phyloP scores from a whole-genome alignment of 2,113 vertebrate species.

The Rhea pennata region DNA sequence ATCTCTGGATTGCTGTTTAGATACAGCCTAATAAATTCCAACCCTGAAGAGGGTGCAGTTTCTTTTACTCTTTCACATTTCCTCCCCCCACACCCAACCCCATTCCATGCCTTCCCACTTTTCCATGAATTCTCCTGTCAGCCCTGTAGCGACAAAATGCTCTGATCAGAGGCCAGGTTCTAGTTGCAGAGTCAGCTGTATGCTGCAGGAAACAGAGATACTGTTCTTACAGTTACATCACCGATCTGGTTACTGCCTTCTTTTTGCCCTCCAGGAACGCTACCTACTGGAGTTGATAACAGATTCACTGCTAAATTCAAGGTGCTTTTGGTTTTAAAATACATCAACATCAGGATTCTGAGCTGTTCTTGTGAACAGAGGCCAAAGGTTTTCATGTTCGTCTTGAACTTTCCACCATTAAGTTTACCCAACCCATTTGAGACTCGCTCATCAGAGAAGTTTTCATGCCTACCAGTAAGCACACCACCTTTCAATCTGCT shows the following conservation, averaged over 20 bases:
- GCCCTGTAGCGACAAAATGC: neutral
- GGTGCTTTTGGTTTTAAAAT: neutral
- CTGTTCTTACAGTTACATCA: neutral
- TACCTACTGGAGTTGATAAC: neutral
- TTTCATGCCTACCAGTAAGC: neutral
- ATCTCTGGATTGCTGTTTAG: neutral
- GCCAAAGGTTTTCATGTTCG: neutral
- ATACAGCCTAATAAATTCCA: neutral
- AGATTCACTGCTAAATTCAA: neutral
- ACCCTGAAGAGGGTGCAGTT: neutral
- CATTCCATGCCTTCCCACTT: neutral
- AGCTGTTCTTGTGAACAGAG: neutral
- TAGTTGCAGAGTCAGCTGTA: neutral
- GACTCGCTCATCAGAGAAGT: neutral
- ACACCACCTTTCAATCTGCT: neutral
- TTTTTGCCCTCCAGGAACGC: neutral
- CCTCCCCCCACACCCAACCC: too few species aligned
- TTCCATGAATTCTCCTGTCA: neutral
- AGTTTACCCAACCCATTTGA: neutral
- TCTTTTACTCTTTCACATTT: neutral
- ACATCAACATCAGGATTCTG: neutral
- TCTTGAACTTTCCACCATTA: neutral
- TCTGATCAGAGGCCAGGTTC: neutral
- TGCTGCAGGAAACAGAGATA: neutral
- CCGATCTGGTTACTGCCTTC: neutral